A percentile compares a stretch with the other conserved stretches of the same genome.
Conservation (phyloP, 2,888 invertebrate genomes). For the Platerodrilus igneus region DNA sequence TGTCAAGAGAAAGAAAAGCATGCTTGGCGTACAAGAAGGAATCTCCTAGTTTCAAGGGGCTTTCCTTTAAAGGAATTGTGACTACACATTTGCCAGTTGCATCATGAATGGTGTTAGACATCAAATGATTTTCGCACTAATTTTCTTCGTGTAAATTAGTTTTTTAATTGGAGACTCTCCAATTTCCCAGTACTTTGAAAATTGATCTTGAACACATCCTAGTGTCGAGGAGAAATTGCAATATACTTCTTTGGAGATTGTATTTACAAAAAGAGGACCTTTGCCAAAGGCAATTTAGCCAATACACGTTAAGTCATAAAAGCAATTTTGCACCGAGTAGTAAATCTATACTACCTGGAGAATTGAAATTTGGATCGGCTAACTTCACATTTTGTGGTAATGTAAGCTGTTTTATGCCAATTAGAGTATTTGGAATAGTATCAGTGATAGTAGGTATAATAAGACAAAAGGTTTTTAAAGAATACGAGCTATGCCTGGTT, state of each 20-base stretch:
- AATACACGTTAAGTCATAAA: slow-evolving; percentile 8
- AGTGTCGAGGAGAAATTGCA: background rate
- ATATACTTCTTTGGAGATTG: background rate
- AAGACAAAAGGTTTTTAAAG: slow-evolving; percentile 9
- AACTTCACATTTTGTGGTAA: slow-evolving; percentile 12
- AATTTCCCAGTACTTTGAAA: slow-evolving; percentile 31
- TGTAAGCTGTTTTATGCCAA: background rate
- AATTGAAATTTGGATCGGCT: slow-evolving; percentile 13
- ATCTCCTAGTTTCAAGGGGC: slow-evolving; percentile 17
- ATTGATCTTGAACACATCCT: slow-evolving; percentile 6
- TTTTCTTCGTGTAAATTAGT: slow-evolving; percentile 13
- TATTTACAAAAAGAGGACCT: too few relatives aligned
- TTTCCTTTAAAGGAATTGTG: slow-evolving; percentile 26
- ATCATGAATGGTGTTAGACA: slow-evolving; percentile 21
- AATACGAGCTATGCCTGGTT: slow-evolving; percentile 10
- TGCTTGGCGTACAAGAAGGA: slow-evolving; percentile 25
- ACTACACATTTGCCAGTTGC: slow-evolving; percentile 29
- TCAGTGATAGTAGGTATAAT: slow-evolving; percentile 15
- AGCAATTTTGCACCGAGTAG: slow-evolving; percentile 12
- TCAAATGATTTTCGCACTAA: slow-evolving; percentile 29
- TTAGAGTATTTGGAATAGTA: slow-evolving; percentile 4
- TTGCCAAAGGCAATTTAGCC: slow-evolving; percentile 13
- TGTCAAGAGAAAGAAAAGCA: slow-evolving; percentile 24
- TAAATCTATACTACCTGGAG: slow-evolving; percentile 7
- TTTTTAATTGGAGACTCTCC: slow-evolving; percentile 22